Evolutionary conservation across 2,888 invertebrate genomes (phyloP).

Genomic region (Calameuta pallipes): DNA sequence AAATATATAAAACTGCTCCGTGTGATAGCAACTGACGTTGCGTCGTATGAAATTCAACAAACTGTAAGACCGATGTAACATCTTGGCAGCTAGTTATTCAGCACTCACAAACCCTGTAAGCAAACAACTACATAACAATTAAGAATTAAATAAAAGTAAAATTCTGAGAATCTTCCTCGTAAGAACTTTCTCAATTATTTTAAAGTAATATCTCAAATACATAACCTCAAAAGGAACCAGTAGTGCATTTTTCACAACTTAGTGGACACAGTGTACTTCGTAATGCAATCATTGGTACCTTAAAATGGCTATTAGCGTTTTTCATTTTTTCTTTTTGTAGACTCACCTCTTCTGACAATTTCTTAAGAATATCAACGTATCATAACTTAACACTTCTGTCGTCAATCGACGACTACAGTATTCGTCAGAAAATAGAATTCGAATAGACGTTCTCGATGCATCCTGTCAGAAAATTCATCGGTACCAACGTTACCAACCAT

Average conservation of each 20-base stretch:
- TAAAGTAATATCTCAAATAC: neutral
- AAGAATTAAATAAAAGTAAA: neutral
- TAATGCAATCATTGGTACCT: neutral
- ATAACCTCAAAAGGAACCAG: neutral
- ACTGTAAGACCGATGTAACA: slow-evolving; percentile 57
- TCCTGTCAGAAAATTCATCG: neutral
- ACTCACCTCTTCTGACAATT: neutral
- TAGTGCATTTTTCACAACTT: neutral
- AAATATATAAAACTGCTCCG: slow-evolving; percentile 49
- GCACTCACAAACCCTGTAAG: neutral
- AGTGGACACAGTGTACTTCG: neutral
- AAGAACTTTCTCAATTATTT: neutral
- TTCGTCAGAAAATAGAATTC: neutral
- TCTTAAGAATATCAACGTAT: neutral
- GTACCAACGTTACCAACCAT: neutral
- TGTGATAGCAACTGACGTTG: slow-evolving; percentile 43
- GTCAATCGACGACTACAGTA: neutral
- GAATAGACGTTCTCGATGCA: neutral
- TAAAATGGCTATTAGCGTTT: neutral
- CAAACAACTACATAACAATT: neutral
- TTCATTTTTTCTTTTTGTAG: neutral
- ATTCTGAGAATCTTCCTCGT: neutral
- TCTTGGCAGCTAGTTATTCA: slow-evolving; percentile 19
- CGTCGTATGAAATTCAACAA: slow-evolving; percentile 48
- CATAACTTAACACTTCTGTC: neutral